Base-by-base conservation (phyloP, 53 echinoderm and acorn worm genomes). In the Apostichopus leukothele region DNA sequence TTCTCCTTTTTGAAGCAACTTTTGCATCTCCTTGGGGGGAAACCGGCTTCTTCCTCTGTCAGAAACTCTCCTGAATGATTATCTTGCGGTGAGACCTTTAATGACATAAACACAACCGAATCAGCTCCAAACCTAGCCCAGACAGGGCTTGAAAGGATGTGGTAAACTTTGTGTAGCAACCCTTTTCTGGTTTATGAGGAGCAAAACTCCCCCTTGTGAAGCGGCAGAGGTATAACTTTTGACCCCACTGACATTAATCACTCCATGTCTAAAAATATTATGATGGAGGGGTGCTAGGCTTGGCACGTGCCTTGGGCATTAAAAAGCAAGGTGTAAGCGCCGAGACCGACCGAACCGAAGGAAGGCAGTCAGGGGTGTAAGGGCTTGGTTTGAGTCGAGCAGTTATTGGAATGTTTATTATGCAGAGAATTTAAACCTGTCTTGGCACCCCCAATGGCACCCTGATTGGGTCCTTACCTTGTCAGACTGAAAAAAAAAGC, bases 181-280 rank as follows among this genome's bases (percentile, higher is more conserved):
- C 71, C 18, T 71, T 6, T 71, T 18, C 9, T 54, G 59, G 81
- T 81, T 81, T 81, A 81, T 81, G 81, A 52, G 59, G 55, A 53
- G 81, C 39, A 5, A 81, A 80, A 81, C 54, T 54, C 55, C 81
- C 78, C 81, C 81, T 59, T 81, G 55, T 57, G 81, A 54, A 81
- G 81, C 81, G 79, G 11, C 39, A 50, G 51, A 81, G 59, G 81
- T 81, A 81, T 16, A 59, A 81, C 55, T 54, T 81, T 81, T 81
- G 81, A 81, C 81, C 81, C 81, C 25, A 81, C 81, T 57, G 22
- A 54, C 81, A 81, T 81, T 81, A 81, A 81, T 81, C 81, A 81
- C 55, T 52, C 21, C 54, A 59, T 18, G 59, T 81, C 81, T 81
- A 81, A 81, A 81, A 81, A 81, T 81, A 81, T 81, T 81, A 81